Evolutionary conservation across 2,888 invertebrate genomes (phyloP).

Genomic region (Morpho deidamia): DNA sequence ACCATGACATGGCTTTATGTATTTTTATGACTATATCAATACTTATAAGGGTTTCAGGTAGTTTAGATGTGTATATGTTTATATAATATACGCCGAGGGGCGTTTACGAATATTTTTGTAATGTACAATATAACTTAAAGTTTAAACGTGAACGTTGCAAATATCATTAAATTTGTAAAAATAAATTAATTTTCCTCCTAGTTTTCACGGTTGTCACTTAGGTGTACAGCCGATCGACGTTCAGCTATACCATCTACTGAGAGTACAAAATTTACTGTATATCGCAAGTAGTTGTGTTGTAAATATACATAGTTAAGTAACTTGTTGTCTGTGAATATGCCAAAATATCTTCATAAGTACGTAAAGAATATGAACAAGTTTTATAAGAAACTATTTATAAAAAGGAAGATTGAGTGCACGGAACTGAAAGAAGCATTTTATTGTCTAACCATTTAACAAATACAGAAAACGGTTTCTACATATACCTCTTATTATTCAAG

Average conservation of each 20-base stretch:
- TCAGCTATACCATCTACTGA: background rate
- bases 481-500: too few relatives aligned
- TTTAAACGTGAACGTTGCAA: too few relatives aligned
- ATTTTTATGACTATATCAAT: conserved; percentile 6
- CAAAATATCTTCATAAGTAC: background rate
- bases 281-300: background rate
- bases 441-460: too few relatives aligned
- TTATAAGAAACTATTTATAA: too few relatives aligned
- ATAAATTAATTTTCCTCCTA: too few relatives aligned
- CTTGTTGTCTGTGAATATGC: background rate
- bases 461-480: too few relatives aligned
- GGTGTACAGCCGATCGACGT: background rate
- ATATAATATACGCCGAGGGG: background rate
- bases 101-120: conserved; percentile 1
- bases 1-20: conserved; percentile 14
- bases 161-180: background rate
- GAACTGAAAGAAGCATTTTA: too few relatives aligned
- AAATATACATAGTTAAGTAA: background rate
- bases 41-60: background rate
- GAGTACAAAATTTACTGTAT: conserved; percentile 3
- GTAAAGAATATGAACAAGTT: background rate
- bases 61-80: background rate
- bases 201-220: background rate
- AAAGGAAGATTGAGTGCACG: too few relatives aligned
- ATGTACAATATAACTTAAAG: background rate